Evolutionary conservation across 2,113 vertebrate species (phyloP).

Genomic region (Nothoprocta pentlandii): DNA sequence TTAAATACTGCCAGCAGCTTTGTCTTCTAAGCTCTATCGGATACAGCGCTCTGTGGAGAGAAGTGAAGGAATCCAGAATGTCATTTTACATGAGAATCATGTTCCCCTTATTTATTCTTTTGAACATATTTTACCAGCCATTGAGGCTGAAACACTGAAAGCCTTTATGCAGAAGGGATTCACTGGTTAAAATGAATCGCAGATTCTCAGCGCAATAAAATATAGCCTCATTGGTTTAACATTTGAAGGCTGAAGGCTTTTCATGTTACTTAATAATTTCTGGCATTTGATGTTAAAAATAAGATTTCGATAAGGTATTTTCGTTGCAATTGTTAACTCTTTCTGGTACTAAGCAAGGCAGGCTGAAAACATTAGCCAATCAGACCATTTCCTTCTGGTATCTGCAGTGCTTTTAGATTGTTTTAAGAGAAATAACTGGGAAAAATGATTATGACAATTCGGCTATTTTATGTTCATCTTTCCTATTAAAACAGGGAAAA

Average conservation of each 20-base stretch:
- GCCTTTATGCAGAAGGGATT: constrained; percentile 59
- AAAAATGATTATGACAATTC: constrained; percentile 58
- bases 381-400: constrained; percentile 19
- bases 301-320: constrained; percentile 39
- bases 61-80: constrained; percentile 57
- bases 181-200: constrained; percentile 57
- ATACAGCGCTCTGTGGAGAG: constrained; percentile 54
- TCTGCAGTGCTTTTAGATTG: constrained; percentile 17
- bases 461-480: constrained; percentile 64
- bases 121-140: constrained; percentile 71
- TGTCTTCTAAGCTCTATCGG: constrained; percentile 47
- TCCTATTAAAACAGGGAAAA: constrained; percentile 71
- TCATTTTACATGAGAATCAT: constrained; percentile 61
- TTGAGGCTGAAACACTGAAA: constrained; percentile 70
- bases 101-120: constrained; percentile 76
- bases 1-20: constrained; percentile 52
- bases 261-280: constrained; percentile 68
- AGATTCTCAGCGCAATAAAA: constrained; percentile 54
- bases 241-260: constrained; percentile 47
- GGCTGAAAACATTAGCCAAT: not conserved
- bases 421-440: constrained; percentile 47
- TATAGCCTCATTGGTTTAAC: constrained; percentile 44
- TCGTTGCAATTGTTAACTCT: constrained; percentile 16
- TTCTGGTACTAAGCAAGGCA: constrained; percentile 12
- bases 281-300: constrained; percentile 53